Base-by-base conservation (phyloP, 2,113 vertebrate species). In the Hepsetus odoe region DNA sequence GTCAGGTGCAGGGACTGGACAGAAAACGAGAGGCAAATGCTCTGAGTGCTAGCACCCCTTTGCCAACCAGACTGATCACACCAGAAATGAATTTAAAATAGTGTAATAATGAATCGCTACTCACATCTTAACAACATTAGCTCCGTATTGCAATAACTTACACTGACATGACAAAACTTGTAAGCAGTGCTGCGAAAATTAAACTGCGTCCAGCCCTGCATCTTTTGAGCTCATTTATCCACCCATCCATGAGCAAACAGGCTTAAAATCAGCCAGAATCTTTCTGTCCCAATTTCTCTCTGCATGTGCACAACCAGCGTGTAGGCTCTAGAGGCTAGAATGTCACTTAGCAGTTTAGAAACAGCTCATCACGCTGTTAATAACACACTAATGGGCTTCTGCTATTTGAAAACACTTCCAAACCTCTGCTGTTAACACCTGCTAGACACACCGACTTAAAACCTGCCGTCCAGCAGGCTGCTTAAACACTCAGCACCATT, bases 361-460 rank as follows among this genome's bases (percentile, higher is more conserved):
- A 94, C 92, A 93, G 92, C 86, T 91, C 93, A 94, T 95, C 95
- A 94, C 85, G 89, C 91, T 84, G 88, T 90, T 94, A 95, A 95
- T 95, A 92, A 91, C 81, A 91, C 89, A 80, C 88, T 93, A 94
- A 94, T 93, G 93, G 89, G 83, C 87, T 90, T 88, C 90, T 89
- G 91, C 94, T 94, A 92, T 94, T 94, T 94, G 90, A 91, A 93
- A 93, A 84, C 89, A 87, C 86, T 66, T 84, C 85, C 88, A 82
- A 89, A 92, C 93, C 93, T 85, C 89, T 88, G 89, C 88, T 91
- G 92, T 94, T 95, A 93, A 79, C 7, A 91, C 85, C 86, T 82
- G 89, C 91, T 93, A 92, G n/a, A 89, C 85, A 80, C 81, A 80
- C 85, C 72, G 77, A 72, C 87, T 90, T 78, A 72, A 69, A 46